Base-by-base conservation (phyloP, 2,113 vertebrate species). In the Chlorocebus sabaeus region DNA sequence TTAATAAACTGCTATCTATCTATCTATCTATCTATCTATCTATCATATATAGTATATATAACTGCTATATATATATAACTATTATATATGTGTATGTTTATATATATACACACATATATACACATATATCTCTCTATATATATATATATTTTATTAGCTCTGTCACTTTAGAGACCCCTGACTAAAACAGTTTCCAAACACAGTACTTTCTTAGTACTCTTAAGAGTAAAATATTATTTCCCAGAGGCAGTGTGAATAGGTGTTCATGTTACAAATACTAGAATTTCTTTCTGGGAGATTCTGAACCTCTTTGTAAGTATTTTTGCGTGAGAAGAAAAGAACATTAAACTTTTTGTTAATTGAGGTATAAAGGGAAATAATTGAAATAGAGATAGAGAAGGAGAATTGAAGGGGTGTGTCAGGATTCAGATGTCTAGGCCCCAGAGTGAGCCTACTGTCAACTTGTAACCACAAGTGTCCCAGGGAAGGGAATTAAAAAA, bases 121-220 rank as follows among this genome's bases (percentile, higher is more conserved):
- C 6, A 6, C 1, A 6, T 18, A 6, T 50, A 0, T 50, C 0
- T 50, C 13, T 50, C 3, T 14, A 0, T 64, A 2, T 30, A 1
- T 30, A 27, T 30, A 5, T 5, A 27, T 27, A 27, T 12, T 3
- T 30, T 64, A 27, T 64, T 64, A 30, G 27, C 13, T 64, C 61
- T 64, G 61, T 64, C 27, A 6, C 61, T 64, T 12, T 64, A 64
- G 61, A 64, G 27, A 64, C 13, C 61, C 5, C 61, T 64, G 30
- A 64, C 61, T 14, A 64, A 64, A 64, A 64, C 61, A 32, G 61
- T 64, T 64, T 64, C 27, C 2, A 64, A 64, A 64, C 13, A 64
- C 11, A 61, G 25, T 61, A 30, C 59, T 61, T 30, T 30, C 59
- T 30, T 64, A 52, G 16, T 82, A 50, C 8, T 16, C 12, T 68